A percentile compares a stretch with the other conserved stretches of the same genome.
Conservation (phyloP, 2,888 invertebrate genomes). For the Megalurothrips usitatus region DNA sequence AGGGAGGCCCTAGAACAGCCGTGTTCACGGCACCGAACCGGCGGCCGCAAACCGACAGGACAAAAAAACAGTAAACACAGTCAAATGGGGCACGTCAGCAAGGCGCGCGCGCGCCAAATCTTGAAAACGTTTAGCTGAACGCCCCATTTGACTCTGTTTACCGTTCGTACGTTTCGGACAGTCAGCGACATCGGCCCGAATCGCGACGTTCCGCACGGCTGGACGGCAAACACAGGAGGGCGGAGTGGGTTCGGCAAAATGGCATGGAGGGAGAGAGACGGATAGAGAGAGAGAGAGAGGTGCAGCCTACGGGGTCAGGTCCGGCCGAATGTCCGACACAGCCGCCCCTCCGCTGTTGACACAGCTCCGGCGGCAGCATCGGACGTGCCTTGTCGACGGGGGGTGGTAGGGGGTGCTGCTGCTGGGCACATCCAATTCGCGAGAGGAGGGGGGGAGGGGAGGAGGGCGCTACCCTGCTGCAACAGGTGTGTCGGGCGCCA, state of each 20-base stretch:
- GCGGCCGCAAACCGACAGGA: too few species aligned
- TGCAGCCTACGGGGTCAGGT: constrained; percentile 31
- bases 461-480: too few species aligned
- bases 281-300: constrained; percentile 33
- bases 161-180: constrained; percentile 33
- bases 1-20: too few species aligned
- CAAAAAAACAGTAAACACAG: not conserved
- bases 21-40: too few species aligned
- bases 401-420: constrained; percentile 27
- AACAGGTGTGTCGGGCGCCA: not conserved
- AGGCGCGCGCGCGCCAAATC: too few species aligned
- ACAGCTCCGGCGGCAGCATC: too few species aligned
- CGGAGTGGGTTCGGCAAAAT: constrained; percentile 34
- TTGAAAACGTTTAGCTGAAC: constrained; percentile 17
- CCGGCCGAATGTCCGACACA: constrained; percentile 5
- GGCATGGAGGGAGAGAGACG: constrained; percentile 34
- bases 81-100: constrained; percentile 29
- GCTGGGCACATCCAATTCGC: constrained; percentile 34
- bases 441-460: constrained; percentile 10
- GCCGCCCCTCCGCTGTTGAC: not conserved
- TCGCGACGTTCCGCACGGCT: constrained; percentile 40
- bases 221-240: constrained; percentile 36
- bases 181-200: constrained; percentile 36
- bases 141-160: constrained; percentile 31
- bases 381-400: constrained; percentile 30